A percentile compares a stretch with the other conserved stretches of the same genome.
phyloP scores from a whole-genome alignment of 2,113 vertebrate genomes.

The Oostethus manadensis region DNA sequence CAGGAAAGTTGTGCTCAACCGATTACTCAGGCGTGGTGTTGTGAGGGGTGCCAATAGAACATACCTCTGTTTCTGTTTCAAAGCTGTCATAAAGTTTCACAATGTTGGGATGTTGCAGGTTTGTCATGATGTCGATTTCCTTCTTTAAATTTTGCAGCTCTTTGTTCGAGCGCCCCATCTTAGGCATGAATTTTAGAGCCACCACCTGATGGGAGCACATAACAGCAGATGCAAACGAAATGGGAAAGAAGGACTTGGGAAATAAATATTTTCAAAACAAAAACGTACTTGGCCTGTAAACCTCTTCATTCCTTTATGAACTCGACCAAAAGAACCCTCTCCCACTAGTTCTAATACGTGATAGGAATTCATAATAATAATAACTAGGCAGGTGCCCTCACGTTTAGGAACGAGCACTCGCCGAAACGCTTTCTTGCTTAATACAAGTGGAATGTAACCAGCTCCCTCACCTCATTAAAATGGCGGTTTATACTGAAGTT shows the following conservation, averaged over 20 bases:
- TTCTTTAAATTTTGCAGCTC: constrained; percentile 83
- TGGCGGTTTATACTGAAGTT: not conserved
- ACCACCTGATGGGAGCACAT: constrained; percentile 76
- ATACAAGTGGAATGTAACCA: not conserved
- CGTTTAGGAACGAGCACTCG: not conserved
- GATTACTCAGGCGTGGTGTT: not conserved
- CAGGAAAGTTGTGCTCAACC: not conserved
- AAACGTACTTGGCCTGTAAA: constrained; percentile 81
- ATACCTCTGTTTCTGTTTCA: constrained; percentile 88
- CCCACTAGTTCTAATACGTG: constrained; percentile 87
- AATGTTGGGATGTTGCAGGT: constrained; percentile 88
- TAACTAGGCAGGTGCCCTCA: not conserved
- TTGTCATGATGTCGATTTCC: constrained; percentile 93
- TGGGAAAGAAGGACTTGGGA: not conserved
- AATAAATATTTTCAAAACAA: rapidly evolving
- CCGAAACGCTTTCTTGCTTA: not conserved
- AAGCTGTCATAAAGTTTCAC: constrained; percentile 92
- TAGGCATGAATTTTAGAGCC: constrained; percentile 95
- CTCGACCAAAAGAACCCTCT: constrained; percentile 90
- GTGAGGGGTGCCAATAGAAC: not conserved
- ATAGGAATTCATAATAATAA: constrained; percentile 79
- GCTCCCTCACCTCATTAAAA: no score
- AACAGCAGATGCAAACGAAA: not conserved
- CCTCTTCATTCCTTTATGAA: constrained; percentile 87
- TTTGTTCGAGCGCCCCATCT: constrained; percentile 85